These are phyloP conservation scores for Ancistrus triradiatus DNA, from an alignment of 2,113 vertebrate genomes.

Conservation along the genomic window DNA sequence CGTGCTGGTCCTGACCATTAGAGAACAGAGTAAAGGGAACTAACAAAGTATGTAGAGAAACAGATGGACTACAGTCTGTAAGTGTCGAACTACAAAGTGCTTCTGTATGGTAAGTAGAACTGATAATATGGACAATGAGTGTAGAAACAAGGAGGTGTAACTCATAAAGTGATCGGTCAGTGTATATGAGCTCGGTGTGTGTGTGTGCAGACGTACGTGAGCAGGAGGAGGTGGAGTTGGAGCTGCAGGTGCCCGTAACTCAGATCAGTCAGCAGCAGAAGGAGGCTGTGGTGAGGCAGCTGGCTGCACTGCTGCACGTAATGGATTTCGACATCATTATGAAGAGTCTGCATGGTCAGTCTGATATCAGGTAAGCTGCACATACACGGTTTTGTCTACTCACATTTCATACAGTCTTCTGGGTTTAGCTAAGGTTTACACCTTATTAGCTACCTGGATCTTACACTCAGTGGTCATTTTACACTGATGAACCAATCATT, in stretches of 20 bases:
- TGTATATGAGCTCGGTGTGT: neutral
- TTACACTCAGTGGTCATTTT: no score
- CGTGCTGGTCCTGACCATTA: no score
- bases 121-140: no score
- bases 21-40: no score
- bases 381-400: neutral
- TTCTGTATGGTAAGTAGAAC: no score
- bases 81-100: no score
- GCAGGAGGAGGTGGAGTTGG: conserved; percentile 81
- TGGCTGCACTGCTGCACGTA: conserved; percentile 81
- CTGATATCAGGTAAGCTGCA: conserved; percentile 79
- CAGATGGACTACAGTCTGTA: no score
- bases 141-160: no score
- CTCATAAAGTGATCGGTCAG: no score
- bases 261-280: conserved; percentile 76
- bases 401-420: no score
- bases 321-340: conserved; percentile 77
- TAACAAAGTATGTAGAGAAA: no score
- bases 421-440: neutral
- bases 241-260: conserved; percentile 78
- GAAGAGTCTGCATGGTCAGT: conserved; percentile 77
- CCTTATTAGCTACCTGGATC: no score
- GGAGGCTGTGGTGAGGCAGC: conserved; percentile 77
- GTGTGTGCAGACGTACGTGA: conserved; percentile 59
- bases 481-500: neutral